These are phyloP conservation scores for Leptarthrus brevirostris DNA, from an alignment of 2,888 invertebrate genomes.

Conservation along the genomic window DNA sequence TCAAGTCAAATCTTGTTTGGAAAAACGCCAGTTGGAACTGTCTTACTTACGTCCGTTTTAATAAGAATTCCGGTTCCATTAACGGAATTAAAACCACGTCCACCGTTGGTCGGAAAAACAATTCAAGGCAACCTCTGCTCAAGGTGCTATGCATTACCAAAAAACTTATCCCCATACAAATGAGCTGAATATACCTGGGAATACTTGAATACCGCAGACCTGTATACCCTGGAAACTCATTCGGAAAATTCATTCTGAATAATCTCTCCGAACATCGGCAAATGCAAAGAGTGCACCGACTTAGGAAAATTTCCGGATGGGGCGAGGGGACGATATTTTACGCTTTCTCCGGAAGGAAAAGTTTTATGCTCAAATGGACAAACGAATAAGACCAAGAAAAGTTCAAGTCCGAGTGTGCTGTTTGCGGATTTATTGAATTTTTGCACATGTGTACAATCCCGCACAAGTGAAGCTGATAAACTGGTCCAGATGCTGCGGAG, in stretches of 20 bases:
- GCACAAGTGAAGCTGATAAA: background rate
- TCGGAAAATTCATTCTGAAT: background rate
- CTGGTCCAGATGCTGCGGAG: background rate
- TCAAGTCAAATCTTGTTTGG: slow-evolving; percentile 1
- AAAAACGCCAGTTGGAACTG: background rate
- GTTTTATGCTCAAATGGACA: background rate
- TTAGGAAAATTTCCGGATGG: no score
- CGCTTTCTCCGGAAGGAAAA: slow-evolving; percentile 15
- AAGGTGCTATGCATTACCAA: no score
- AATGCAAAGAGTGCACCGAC: background rate
- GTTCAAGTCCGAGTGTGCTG: background rate
- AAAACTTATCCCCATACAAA: no score
- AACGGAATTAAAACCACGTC: background rate
- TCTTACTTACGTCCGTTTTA: background rate
- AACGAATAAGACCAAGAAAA: background rate
- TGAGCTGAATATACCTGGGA: background rate
- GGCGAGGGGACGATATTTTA: background rate
- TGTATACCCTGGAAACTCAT: background rate
- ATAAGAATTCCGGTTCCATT: background rate
- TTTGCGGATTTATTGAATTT: background rate
- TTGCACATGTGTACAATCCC: background rate
- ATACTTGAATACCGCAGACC: background rate
- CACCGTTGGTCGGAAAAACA: background rate
- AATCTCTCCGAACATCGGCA: background rate
- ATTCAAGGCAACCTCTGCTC: background rate